Percentiles rank a stretch among this genome's conserved stretches.
Conservation (phyloP, 2,888 invertebrate species). For the Calephelis perditalis region DNA sequence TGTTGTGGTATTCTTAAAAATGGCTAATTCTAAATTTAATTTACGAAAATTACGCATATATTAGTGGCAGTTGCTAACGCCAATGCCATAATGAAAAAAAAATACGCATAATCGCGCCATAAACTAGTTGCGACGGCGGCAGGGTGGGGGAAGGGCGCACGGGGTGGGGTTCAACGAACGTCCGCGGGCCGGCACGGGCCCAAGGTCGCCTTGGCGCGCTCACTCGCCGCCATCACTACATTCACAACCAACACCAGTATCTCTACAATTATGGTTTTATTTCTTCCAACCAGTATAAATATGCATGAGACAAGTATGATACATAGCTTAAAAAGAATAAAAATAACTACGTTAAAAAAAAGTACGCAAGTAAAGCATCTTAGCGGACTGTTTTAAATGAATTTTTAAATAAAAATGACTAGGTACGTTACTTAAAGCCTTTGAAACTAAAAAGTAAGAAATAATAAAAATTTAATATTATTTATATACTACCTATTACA, state of each 20-base stretch:
- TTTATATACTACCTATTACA: no score
- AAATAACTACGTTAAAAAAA: no score
- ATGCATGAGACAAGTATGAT: not conserved
- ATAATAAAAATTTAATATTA: no score
- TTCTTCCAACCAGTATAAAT: not conserved
- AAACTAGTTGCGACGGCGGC: constrained; percentile 55
- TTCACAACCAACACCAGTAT: constrained; percentile 31
- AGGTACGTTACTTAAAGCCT: no score
- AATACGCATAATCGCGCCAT: constrained; percentile 47
- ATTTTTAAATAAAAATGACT: no score
- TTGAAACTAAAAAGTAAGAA: no score
- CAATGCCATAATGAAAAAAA: no score
- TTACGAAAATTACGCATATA: constrained; percentile 45
- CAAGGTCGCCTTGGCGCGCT: constrained; percentile 62
- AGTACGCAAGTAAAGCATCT: no score
- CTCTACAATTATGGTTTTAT: constrained; percentile 18
- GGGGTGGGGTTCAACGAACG: constrained; percentile 68
- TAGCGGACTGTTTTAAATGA: no score
- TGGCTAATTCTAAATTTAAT: constrained; percentile 42
- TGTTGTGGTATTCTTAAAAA: constrained; percentile 4
- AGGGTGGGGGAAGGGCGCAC: constrained; percentile 35
- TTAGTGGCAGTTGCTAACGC: no score
- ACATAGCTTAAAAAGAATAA: no score
- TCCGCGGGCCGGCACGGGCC: constrained; percentile 69
- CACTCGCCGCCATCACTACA: constrained; percentile 37